A percentile compares a stretch with the other conserved stretches of the same genome.
phyloP scores from a whole-genome alignment of 1,140 invertebrate species.

The Littorina saxatilis region DNA sequence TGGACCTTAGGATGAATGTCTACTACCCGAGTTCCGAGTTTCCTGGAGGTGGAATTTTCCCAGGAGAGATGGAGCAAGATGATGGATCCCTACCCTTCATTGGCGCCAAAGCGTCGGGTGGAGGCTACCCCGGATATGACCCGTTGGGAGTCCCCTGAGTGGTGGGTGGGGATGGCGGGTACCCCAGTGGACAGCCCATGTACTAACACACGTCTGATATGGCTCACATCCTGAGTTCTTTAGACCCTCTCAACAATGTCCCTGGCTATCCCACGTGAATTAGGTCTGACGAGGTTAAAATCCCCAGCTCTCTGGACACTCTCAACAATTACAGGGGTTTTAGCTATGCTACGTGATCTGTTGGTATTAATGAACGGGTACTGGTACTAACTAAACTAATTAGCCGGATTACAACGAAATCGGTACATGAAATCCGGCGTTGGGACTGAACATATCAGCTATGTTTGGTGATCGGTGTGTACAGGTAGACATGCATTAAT shows the following conservation, averaged over 20 bases:
- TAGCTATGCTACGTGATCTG: no score
- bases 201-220: neutral
- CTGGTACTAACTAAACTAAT: no score
- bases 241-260: neutral
- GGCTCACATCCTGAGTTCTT: neutral
- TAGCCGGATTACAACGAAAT: no score
- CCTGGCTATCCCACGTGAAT: neutral
- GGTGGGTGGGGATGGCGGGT: neutral
- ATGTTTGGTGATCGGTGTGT: no score
- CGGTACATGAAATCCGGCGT: no score
- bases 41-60: slow-evolving; percentile 1
- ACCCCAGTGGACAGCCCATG: neutral
- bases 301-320: no score
- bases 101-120: neutral
- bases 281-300: no score
- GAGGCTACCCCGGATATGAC: neutral
- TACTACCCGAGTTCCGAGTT: slow-evolving; percentile 26
- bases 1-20: neutral
- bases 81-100: slow-evolving; percentile 13
- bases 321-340: no score
- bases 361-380: no score
- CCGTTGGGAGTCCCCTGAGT: neutral
- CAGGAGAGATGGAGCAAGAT: slow-evolving; percentile 22
- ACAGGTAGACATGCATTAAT: no score
- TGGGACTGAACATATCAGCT: no score